Conservation (phyloP, 2,888 invertebrate genomes). For the Drosophila buzzatii region DNA sequence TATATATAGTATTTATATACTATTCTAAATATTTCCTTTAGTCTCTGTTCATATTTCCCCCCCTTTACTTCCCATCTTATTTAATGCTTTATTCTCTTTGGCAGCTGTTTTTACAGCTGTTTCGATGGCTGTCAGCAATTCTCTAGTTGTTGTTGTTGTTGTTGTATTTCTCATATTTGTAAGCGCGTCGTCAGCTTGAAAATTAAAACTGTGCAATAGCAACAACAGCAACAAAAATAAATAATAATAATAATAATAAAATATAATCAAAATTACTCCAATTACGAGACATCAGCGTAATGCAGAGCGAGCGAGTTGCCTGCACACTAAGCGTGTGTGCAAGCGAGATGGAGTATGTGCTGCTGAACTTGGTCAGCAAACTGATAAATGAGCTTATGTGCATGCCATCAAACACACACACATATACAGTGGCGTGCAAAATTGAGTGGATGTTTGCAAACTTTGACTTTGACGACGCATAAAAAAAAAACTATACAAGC, state of each 20-base stretch:
- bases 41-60: not conserved
- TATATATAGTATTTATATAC: not conserved
- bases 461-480: too few relatives aligned
- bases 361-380: conserved; percentile 52
- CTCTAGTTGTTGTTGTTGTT: conserved; percentile 11
- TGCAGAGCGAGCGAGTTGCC: conserved; percentile 12
- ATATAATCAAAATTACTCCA: conserved; percentile 32
- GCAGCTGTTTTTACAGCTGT: conserved; percentile 70
- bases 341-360: not conserved
- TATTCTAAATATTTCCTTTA: not conserved
- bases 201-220: conserved; percentile 5
- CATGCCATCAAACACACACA: not conserved
- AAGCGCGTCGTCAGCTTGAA: conserved; percentile 27
- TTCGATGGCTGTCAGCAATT: conserved; percentile 47
- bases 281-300: conserved; percentile 49
- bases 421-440: too few relatives aligned
- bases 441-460: too few relatives aligned
- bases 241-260: not conserved
- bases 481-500: too few relatives aligned
- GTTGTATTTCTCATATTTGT: conserved; percentile 19
- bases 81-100: not conserved
- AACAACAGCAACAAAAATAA: not conserved
- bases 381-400: conserved; percentile 7
- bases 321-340: not conserved
- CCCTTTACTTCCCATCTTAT: not conserved